phyloP scores from a whole-genome alignment of 2,113 vertebrate genomes.

The Panthera uncia region DNA sequence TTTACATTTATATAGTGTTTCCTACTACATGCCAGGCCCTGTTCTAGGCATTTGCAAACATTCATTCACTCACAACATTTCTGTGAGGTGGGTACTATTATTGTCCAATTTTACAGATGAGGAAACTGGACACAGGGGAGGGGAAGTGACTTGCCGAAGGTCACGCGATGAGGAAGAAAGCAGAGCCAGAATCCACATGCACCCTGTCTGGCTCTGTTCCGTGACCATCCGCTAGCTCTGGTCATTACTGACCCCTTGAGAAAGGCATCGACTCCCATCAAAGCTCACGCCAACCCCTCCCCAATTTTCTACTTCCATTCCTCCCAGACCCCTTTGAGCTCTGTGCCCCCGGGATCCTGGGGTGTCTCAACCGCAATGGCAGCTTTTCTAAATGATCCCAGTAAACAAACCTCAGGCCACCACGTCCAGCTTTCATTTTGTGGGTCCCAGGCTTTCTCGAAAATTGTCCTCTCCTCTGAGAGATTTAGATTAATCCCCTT shows the following conservation, averaged over 20 bases:
- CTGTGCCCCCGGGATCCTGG: background rate
- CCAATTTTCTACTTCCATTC: background rate
- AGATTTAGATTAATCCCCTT: constrained; percentile 62
- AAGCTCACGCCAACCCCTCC: background rate
- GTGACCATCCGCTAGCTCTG: background rate
- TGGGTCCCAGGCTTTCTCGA: background rate
- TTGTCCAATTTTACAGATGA: background rate
- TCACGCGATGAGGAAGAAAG: background rate
- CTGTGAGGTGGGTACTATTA: background rate
- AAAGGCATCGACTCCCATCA: background rate
- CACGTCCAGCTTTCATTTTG: background rate
- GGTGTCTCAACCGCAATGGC: background rate
- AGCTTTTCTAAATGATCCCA: background rate
- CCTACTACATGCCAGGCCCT: background rate
- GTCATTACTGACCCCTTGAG: background rate
- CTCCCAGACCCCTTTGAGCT: background rate
- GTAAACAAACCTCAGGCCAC: background rate
- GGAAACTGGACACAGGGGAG: background rate
- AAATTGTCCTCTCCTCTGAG: background rate
- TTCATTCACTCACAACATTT: background rate
- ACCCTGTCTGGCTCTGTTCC: background rate
- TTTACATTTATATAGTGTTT: background rate
- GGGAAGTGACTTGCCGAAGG: background rate
- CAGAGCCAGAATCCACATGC: background rate
- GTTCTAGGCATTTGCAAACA: background rate